Base-by-base conservation (phyloP, 2,797 vertebrate genomes). In the Scolopax rusticola region DNA sequence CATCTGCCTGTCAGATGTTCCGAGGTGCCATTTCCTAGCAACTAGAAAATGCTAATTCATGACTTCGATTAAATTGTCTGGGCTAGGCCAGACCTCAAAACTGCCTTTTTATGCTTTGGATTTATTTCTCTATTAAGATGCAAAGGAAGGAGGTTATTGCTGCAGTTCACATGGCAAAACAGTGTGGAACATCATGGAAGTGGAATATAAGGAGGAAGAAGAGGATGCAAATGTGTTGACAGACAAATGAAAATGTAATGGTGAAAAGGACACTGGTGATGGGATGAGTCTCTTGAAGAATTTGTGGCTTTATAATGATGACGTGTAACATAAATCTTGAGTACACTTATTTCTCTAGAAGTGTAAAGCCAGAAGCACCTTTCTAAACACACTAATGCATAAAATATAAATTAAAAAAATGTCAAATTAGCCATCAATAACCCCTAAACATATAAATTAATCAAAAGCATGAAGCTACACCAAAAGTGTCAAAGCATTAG, bases 21-120 rank as follows among this genome's bases (percentile, higher is more conserved):
- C 40, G 70, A 97, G 97, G 93, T 98, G 96, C 88, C 87, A 97
- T 97, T 97, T 93, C 96, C 90, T 95, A 89, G 97, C 97, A 98
- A 95, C 95, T 95, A 84, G 73, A 87, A 94, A 96, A 97, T 97
- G 91, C 84, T 96, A 97, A 98, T 96, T 95, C 95, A 95, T 83
- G 76, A 84, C 88, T 90, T 89, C 95, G 94, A 97, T 97, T 97
- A 95, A 97, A 97, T 96, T 97, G 76, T 83, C 95, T 93, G 68
- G 69, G 77, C 91, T 93, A 89, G 82, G 69, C 41, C 84, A 90
- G 89, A 89, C 71, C 92, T 92, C 84, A 89, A 90, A 96, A 91
- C 63, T 80, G 87, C 85, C 84, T 86, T 96, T 90, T 96, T 95
- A 91, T 95, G 78, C 74, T 95, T 92, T 36, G 74, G 91, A 96